Percentiles rank a stretch among this genome's conserved stretches.
These are phyloP conservation scores for Phyllostomus discolor DNA, from an alignment of 2,113 vertebrate species.

Conservation along the genomic window DNA sequence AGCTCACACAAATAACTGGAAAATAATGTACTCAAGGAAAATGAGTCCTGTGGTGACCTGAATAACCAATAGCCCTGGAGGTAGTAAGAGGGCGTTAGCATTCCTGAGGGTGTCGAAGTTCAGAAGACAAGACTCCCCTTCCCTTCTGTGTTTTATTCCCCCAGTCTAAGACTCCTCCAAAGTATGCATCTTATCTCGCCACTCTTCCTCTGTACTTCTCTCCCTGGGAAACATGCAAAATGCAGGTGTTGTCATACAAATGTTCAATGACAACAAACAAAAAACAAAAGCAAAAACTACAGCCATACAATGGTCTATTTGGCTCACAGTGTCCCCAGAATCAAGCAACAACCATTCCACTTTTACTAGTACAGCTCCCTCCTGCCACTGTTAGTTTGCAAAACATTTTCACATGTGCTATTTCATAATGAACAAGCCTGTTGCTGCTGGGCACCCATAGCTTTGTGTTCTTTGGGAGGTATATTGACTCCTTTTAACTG, in stretches of 20 bases:
- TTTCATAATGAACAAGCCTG: neutral
- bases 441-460: neutral
- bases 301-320: neutral
- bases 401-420: neutral
- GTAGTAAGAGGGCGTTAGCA: neutral
- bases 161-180: neutral
- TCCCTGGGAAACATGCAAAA: neutral
- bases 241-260: neutral
- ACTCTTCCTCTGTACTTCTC: neutral
- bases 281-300: neutral
- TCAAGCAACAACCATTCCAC: neutral
- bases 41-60: neutral
- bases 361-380: neutral
- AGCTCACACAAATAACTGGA: conserved; percentile 13
- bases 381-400: neutral
- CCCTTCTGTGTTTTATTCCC: neutral
- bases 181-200: neutral
- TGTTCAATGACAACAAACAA: neutral
- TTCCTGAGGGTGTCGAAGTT: neutral
- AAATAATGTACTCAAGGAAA: conserved; percentile 31
- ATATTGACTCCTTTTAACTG: neutral
- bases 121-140: neutral
- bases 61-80: conserved; percentile 14
- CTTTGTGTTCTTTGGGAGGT: neutral
- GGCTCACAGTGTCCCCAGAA: neutral